These are phyloP conservation scores for Nasonia giraulti DNA, from an alignment of 1,140 invertebrate species.

Conservation along the genomic window DNA sequence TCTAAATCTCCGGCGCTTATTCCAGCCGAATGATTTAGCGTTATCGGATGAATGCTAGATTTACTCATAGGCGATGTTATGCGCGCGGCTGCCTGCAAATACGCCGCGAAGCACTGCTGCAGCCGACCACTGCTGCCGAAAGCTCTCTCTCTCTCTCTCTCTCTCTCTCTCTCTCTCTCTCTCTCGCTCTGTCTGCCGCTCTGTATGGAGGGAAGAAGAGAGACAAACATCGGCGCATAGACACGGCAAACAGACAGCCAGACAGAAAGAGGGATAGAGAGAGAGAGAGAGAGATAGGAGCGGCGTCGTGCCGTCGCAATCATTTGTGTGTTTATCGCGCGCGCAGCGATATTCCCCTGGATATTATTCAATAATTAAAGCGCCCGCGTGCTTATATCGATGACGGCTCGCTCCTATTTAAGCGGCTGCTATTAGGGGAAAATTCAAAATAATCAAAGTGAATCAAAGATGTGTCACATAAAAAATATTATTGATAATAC, in stretches of 20 bases:
- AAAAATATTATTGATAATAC: too few species aligned
- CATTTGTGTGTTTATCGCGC: constrained; percentile 24
- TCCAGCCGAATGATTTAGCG: constrained; percentile 52
- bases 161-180: too few species aligned
- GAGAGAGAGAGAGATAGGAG: background rate
- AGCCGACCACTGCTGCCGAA: background rate
- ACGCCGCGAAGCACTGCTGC: background rate
- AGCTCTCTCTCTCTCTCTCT: background rate
- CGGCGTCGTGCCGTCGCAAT: background rate
- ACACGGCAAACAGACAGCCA: background rate
- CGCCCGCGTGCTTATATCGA: constrained; percentile 2
- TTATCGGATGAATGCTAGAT: constrained; percentile 54
- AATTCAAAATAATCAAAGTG: too few species aligned
- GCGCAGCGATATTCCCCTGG: constrained; percentile 7
- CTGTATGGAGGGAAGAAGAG: background rate
- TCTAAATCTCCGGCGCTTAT: constrained; percentile 49
- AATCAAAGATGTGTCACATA: too few species aligned
- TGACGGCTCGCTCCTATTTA: too few species aligned
- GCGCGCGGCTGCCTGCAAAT: constrained; percentile 24
- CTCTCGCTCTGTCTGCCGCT: too few species aligned
- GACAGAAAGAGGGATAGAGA: background rate
- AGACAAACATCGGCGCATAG: background rate
- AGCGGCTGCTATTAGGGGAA: too few species aligned
- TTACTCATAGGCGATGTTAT: constrained; percentile 41
- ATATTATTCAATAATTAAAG: constrained; percentile 41